A percentile compares a stretch with the other conserved stretches of the same genome.
phyloP scores from a whole-genome alignment of 2,888 invertebrate genomes.

The Drymonia ruficornis region DNA sequence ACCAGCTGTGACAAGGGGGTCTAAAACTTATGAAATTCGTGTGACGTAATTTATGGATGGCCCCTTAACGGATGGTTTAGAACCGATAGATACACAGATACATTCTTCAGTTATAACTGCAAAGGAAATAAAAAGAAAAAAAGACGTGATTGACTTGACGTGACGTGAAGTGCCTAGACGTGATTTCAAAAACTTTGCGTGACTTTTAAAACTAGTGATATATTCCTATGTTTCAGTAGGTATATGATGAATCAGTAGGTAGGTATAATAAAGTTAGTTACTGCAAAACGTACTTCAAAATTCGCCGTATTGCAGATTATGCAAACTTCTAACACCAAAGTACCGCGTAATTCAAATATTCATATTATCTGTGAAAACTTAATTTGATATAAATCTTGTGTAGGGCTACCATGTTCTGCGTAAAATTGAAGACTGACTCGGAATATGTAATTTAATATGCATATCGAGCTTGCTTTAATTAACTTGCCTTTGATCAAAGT shows the following conservation, averaged over 20 bases:
- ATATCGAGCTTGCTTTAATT: not conserved
- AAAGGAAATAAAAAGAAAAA: too few relatives aligned
- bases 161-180: too few relatives aligned
- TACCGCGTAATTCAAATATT: slow-evolving; percentile 4
- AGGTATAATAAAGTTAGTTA: not conserved
- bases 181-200: not conserved
- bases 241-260: too few relatives aligned
- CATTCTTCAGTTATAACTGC: too few relatives aligned
- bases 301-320: slow-evolving; percentile 6
- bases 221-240: too few relatives aligned
- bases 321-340: slow-evolving; percentile 1
- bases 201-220: not conserved
- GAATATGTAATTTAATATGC: not conserved
- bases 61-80: too few relatives aligned
- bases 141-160: too few relatives aligned
- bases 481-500: too few relatives aligned
- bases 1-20: too few relatives aligned
- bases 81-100: too few relatives aligned
- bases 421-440: not conserved
- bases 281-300: not conserved
- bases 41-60: too few relatives aligned
- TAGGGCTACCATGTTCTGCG: not conserved
- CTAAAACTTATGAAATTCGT: too few relatives aligned
- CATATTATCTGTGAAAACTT: slow-evolving; percentile 4
- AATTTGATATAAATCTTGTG: slow-evolving; percentile 7